These are phyloP conservation scores for Rynchops niger DNA, from an alignment of 2,113 vertebrate genomes.

Conservation along the genomic window DNA sequence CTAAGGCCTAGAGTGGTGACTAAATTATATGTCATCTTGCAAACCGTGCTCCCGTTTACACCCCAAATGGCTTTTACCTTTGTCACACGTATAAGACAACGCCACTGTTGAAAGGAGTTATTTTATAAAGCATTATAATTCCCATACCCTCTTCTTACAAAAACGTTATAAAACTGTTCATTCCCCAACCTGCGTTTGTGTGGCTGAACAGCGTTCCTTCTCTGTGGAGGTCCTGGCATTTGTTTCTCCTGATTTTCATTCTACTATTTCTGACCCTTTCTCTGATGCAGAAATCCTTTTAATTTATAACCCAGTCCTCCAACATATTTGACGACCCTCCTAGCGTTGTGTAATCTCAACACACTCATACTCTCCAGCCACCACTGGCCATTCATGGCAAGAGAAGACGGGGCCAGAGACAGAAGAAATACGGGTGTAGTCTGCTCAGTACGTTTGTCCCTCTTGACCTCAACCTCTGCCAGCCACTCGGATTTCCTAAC, in stretches of 20 bases:
- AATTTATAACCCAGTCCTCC: neutral
- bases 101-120: neutral
- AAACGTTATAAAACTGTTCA: neutral
- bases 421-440: neutral
- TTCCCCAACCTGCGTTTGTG: neutral
- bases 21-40: neutral
- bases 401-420: neutral
- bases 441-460: neutral
- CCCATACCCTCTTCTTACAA: neutral
- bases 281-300: neutral
- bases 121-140: neutral
- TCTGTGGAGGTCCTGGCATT: neutral
- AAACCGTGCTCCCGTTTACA: neutral
- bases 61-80: neutral
- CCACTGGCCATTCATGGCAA: neutral
- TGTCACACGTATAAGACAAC: neutral
- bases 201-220: neutral
- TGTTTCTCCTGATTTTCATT: neutral
- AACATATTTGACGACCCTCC: neutral
- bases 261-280: neutral
- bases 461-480: neutral
- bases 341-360: neutral
- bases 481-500: fast-evolving
- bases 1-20: neutral
- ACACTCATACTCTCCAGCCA: neutral